A percentile compares a stretch with the other conserved stretches of the same genome.
phyloP scores from a whole-genome alignment of 2,113 vertebrate genomes.

The Heptranchias perlo region DNA sequence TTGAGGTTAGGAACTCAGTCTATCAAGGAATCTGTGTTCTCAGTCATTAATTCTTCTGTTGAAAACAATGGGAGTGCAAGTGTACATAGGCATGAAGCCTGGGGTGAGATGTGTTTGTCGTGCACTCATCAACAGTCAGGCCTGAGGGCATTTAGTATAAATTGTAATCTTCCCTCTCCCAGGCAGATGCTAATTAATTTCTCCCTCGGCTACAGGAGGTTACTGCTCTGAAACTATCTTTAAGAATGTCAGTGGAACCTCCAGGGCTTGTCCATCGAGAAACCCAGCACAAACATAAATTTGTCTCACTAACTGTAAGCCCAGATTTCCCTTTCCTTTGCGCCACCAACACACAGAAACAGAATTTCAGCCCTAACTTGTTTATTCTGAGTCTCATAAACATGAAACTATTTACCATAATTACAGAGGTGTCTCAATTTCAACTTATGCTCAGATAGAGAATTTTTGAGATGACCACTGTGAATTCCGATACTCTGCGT shows the following conservation, averaged over 20 bases:
- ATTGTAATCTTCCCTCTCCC: neutral
- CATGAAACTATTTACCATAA: neutral
- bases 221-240: neutral
- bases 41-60: neutral
- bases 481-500: neutral
- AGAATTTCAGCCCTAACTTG: neutral
- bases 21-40: neutral
- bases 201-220: neutral
- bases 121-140: neutral
- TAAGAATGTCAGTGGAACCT: slow-evolving; percentile 17
- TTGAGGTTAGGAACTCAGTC: neutral
- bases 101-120: neutral
- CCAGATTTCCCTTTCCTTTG: neutral
- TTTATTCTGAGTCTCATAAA: slow-evolving; percentile 13
- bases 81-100: neutral
- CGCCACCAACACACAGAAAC: neutral
- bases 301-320: neutral
- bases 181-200: neutral
- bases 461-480: neutral
- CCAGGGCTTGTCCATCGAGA: neutral
- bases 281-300: neutral
- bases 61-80: slow-evolving; percentile 19
- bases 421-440: neutral
- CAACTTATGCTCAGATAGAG: neutral
- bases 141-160: neutral